Base-by-base conservation (phyloP, 1,140 invertebrate species). In the Drosophila ercepeae region DNA sequence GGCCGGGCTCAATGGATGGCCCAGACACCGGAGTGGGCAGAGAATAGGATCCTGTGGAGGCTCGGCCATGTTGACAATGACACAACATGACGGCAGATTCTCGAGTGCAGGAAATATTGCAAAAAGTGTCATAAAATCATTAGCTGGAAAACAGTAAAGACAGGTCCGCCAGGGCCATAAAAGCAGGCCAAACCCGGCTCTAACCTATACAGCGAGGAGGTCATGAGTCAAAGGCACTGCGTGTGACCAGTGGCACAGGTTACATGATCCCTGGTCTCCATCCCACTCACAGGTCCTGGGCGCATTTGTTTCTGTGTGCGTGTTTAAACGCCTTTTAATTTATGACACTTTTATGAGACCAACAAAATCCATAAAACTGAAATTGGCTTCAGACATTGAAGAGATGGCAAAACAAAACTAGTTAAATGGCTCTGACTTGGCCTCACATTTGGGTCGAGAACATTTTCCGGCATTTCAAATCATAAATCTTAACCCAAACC, bases 331-430 rank as follows among this genome's bases (percentile, higher is more conserved):
- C 81, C 81, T 65, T 82, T 77, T 88, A 86, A 86, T 86, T 86
- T 86, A 86, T 89, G 82, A 86, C 83, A 86, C 77, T 86, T 86
- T 86, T 86, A 86, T 86, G 82, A 86, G 75, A 75, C 79, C 81
- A 67, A 44, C 45, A 64, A 73, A 65, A 44, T 46, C 51, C 51
- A 81, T 86, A 77, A 86, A 88, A 81, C 55, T 67, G 55, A 84
- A 88, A 74, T 84, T 67, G 72, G 67, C 58, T 68, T 72, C 65
- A 58, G 46, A 57, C 65, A 69, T 58, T 13, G 9, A 49, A 55
- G 42, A 54, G 5, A 81, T 73, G 81, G 65, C 61, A 81, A 72
- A 74, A 74, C 63, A 68, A 63, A 54, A 48, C 54, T 74, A 57
- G 46, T 57, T 50, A 67, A 67, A 67, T 64, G 64, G 13, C 39